Evolutionary conservation across 2,888 invertebrate genomes (phyloP), one percentile per base, ranked within the genome.

Genomic region (Leucophora obtusa): DNA sequence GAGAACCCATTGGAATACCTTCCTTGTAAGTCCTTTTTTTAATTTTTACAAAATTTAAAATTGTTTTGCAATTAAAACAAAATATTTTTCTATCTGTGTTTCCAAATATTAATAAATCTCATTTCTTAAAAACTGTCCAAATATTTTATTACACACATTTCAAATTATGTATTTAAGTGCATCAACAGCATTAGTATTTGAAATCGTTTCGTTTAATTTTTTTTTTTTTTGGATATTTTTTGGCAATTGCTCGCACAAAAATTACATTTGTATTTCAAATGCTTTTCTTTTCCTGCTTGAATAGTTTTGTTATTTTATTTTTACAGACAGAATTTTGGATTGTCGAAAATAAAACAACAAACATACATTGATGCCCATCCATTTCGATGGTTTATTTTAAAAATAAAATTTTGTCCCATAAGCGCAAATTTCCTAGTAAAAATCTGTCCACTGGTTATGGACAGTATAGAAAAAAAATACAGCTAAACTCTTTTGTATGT

Each of bases 231-330:
- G 33, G 58, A 74, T 65, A 69, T 80, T 60, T 76, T 82, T 81
- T 87, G 86, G 85, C 86, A 86, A 87, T 84, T 86, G 77, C 77
- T 77, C 66, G 87, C 87, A 86, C 83, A 84, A 85, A 86, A 85
- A 84, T 83, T 86, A 85, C 84, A 86, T 85, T 86, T 85, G 86
- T 81, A 73, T 73, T 62, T 62, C 11, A 18, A 8, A 6, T 56
- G n/a, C 84, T 84, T 53, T 54, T 82, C 80, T 80, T 83, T 83
- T 78, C 82, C 85, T 85, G 86, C 63, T 73, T 71, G 65, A 79
- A 75, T 68, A 68, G 72, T 73, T 80, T 69, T 35, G 51, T 18
- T 62, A 62, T 71, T 68, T 80, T 79, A 70, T 54, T 69, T 68
- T 72, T 73, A 73, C 69, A 81, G 73, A 65, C 38, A 81, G 69